Conservation (phyloP, 2,888 invertebrate species). For the Drosophila setosimentum region DNA sequence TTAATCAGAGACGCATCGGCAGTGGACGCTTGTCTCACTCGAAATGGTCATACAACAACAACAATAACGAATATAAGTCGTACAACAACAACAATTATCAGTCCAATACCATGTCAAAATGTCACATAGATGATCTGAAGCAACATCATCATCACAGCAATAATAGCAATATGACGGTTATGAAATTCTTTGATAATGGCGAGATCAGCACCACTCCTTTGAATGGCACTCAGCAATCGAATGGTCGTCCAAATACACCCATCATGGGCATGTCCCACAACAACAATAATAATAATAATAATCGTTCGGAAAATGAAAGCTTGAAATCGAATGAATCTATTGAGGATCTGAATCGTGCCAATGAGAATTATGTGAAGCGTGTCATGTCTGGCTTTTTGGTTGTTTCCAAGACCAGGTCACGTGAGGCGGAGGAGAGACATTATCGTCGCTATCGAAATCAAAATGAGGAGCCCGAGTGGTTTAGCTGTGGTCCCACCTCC, state of each 20-base stretch:
- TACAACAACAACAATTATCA: conserved; percentile 43
- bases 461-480: conserved; percentile 84
- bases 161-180: conserved; percentile 46
- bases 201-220: conserved; percentile 45
- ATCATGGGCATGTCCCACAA: conserved; percentile 60
- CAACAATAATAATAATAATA: conserved; percentile 33
- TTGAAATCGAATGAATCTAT: conserved; percentile 63
- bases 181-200: conserved; percentile 73
- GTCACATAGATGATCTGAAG: conserved; percentile 47
- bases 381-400: conserved; percentile 81
- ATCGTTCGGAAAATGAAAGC: conserved; percentile 62
- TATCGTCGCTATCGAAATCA: conserved; percentile 77
- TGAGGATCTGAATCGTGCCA: conserved; percentile 68
- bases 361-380: conserved; percentile 83
- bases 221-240: conserved; percentile 25
- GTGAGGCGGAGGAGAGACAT: conserved; percentile 77
- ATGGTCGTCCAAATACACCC: conserved; percentile 64
- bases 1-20: conserved; percentile 83
- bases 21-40: conserved; percentile 82
- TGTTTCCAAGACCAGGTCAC: conserved; percentile 80
- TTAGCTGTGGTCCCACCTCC: conserved; percentile 84
- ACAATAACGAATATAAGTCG: conserved; percentile 44
- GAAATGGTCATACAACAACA: conserved; percentile 73
- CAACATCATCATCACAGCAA: conserved; percentile 22
- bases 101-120: conserved; percentile 28